A percentile compares a stretch with the other conserved stretches of the same genome.
phyloP scores from a whole-genome alignment of 2,113 vertebrate genomes.

The Sakesphorus luctuosus region DNA sequence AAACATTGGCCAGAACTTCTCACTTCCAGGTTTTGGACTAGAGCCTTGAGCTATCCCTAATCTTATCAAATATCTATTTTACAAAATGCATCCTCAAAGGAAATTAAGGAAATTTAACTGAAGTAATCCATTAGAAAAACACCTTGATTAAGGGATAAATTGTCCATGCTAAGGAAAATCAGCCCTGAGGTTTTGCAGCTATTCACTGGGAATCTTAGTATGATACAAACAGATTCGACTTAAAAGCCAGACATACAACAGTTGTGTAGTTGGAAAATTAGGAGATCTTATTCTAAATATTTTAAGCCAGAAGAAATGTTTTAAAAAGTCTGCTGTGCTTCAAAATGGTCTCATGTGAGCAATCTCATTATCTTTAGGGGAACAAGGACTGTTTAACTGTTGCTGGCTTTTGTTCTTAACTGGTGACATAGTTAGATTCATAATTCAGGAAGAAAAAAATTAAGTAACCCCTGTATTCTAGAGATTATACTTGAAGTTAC shows the following conservation, averaged over 20 bases:
- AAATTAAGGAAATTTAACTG: not conserved
- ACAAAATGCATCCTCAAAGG: not conserved
- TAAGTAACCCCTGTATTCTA: not conserved
- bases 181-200: not conserved
- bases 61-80: not conserved
- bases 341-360: not conserved
- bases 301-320: conserved; percentile 34
- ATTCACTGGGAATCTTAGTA: not conserved
- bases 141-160: not conserved
- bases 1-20: not conserved
- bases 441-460: not conserved
- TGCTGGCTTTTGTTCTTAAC: not conserved
- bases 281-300: conserved; percentile 30
- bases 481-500: not conserved
- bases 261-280: conserved; percentile 37
- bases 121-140: not conserved
- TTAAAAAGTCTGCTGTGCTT: not conserved
- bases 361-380: not conserved
- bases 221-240: conserved; percentile 4
- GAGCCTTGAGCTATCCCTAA: not conserved
- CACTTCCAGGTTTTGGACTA: not conserved
- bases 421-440: not conserved
- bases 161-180: not conserved
- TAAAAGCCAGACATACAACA: conserved; percentile 46
- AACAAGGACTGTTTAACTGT: not conserved